phyloP scores from a whole-genome alignment of 1,140 invertebrate species.

The Gryon sp. region DNA sequence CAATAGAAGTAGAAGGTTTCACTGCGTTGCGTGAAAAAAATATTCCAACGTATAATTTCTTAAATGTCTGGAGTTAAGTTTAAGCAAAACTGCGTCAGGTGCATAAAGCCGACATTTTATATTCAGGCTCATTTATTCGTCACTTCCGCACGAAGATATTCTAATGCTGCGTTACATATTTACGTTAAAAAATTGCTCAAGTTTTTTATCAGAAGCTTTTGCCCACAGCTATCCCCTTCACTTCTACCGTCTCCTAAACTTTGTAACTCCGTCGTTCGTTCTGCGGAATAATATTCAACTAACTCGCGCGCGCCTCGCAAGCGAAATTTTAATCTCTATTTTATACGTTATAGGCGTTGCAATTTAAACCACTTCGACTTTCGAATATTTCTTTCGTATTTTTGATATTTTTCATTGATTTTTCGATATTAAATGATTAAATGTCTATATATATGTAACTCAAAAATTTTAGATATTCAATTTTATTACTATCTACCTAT shows the following conservation, averaged over 20 bases:
- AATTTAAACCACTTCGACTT: constrained; percentile 45
- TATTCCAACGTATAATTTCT: constrained; percentile 61
- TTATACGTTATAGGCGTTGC: constrained; percentile 52
- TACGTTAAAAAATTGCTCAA: constrained; percentile 64
- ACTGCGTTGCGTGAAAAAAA: too few species aligned
- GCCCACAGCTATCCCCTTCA: not conserved
- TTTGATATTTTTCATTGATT: too few species aligned
- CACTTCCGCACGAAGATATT: constrained; percentile 61
- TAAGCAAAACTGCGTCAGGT: constrained; percentile 61
- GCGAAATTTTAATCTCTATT: constrained; percentile 56
- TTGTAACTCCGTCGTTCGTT: constrained; percentile 40
- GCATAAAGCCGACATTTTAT: constrained; percentile 61
- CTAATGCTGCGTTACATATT: constrained; percentile 66
- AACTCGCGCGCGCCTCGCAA: constrained; percentile 16
- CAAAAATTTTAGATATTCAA: too few species aligned
- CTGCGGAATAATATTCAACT: constrained; percentile 52
- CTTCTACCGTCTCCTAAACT: constrained; percentile 32
- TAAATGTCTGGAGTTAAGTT: constrained; percentile 61
- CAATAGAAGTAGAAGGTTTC: too few species aligned
- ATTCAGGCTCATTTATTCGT: constrained; percentile 67
- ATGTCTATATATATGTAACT: too few species aligned
- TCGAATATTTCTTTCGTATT: constrained; percentile 46
- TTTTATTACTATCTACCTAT: too few species aligned
- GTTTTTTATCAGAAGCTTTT: constrained; percentile 48
- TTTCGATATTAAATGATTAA: too few species aligned